Base-by-base conservation (phyloP, 2,797 vertebrate genomes). In the Saxicola maurus region DNA sequence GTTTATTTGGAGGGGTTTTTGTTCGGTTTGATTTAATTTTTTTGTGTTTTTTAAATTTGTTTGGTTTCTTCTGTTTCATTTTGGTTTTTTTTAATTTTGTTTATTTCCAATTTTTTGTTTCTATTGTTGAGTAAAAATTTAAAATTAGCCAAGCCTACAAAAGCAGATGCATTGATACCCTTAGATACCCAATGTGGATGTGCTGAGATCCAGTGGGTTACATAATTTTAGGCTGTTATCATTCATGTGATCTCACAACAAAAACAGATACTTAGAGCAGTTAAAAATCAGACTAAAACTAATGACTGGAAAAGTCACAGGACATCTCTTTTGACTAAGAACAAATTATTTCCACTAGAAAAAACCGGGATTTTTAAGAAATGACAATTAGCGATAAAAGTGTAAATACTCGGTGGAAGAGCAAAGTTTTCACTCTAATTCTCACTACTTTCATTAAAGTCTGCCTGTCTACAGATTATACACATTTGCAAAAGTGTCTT, bases 321-420 rank as follows among this genome's bases (percentile, higher is more conserved):
- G n/a, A 60, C 9, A 23, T 49, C 11, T 13, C 13, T 10, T 74
- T 37, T 45, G 17, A 11, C 17, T 72, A 56, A 90, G 13, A 1
- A 53, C 2, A 37, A 49, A 56, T 52, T 46, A 46, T 35, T 73
- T 49, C 2, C 5, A n/a, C 74, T 10, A 75, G 13, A 61, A 23
- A 57, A 82, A 20, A 56, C 1, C 11, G 3, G 7, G 24, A 21
- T 53, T 82, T 84, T 85, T 49, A 49, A 65, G 35, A 67, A 78
- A 77, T 31, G 0, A 5, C 0, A 0, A 28, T 42, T 45, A 38
- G 9, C 4, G 20, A 9, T 53, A 74, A 20, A 20, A 1, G 0
- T 24, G 6, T 12, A 7, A 76, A 27, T 10, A 11, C 52, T 42
- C 18, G 3, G 20, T 31, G 33, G 40, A 57, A 69, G 45, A 75